A percentile compares a stretch with the other conserved stretches of the same genome.
These are phyloP conservation scores for Puffinus mauretanicus DNA, from an alignment of 2,113 vertebrate species.

Conservation along the genomic window DNA sequence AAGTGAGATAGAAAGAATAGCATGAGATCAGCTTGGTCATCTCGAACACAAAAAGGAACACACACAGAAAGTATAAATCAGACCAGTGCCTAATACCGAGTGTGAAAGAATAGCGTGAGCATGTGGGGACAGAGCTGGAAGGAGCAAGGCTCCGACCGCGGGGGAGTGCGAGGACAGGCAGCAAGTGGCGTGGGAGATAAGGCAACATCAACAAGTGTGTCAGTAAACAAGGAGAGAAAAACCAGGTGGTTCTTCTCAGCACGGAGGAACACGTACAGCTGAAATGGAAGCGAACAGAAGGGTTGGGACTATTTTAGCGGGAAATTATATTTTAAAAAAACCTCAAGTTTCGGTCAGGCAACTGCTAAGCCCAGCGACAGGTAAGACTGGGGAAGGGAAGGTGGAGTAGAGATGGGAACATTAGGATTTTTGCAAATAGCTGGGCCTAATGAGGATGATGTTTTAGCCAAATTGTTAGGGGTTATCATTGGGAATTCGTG, in stretches of 20 bases:
- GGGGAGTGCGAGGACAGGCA: background rate
- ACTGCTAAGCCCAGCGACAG: background rate
- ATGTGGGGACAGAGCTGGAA: background rate
- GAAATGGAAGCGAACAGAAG: background rate
- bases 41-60: background rate
- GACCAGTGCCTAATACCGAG: background rate
- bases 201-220: background rate
- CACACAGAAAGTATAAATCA: background rate
- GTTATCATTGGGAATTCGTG: rapidly evolving
- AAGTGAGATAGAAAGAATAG: background rate
- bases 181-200: background rate
- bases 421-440: background rate
- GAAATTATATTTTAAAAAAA: background rate
- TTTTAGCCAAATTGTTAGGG: background rate
- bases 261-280: background rate
- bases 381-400: background rate
- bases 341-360: background rate
- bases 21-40: conserved; percentile 28
- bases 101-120: background rate
- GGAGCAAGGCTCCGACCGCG: background rate
- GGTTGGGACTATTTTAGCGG: background rate
- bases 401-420: rapidly evolving
- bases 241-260: background rate
- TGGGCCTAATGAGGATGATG: too few relatives aligned
- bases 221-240: background rate